Evolutionary conservation across 2,797 vertebrate genomes (phyloP).

Genomic region (Hylomyscus alleni): DNA sequence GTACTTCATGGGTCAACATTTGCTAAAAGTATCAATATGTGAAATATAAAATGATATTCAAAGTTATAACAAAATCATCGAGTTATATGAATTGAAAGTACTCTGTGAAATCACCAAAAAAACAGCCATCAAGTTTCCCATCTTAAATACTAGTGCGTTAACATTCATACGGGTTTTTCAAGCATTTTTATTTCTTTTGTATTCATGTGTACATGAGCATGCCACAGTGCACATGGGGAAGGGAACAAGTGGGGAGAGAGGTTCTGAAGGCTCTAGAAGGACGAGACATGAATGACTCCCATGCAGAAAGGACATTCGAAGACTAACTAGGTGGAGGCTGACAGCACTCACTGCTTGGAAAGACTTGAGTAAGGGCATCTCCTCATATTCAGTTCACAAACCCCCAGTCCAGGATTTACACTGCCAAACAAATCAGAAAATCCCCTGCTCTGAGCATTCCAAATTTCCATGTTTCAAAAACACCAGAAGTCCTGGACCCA

Average conservation of each 20-base stretch:
- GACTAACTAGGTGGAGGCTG: not conserved
- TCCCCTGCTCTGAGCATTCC: not conserved
- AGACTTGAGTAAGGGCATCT: not conserved
- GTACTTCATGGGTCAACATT: not conserved
- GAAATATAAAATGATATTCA: conserved; percentile 36
- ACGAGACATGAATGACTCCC: conserved; percentile 14
- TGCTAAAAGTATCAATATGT: not conserved
- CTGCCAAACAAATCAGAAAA: conserved; percentile 48
- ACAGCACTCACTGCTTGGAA: not conserved
- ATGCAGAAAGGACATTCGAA: conserved; percentile 20
- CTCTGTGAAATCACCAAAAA: not conserved
- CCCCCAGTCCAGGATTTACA: not conserved
- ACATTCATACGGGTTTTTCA: not conserved
- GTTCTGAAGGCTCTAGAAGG: conserved; percentile 16
- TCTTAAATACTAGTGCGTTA: conserved; percentile 17
- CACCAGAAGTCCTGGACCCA: not conserved
- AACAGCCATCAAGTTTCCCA: not conserved
- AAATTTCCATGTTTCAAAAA: conserved; percentile 38
- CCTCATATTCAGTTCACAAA: not conserved
- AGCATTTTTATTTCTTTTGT: not conserved
- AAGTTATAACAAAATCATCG: conserved; percentile 52
- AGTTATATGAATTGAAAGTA: not conserved
- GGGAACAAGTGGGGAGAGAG: not conserved
- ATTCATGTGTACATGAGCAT: not conserved
- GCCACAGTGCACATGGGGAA: not conserved